Evolutionary conservation across 2,888 invertebrate genomes (phyloP).

Genomic region (Heliconius ismenius): DNA sequence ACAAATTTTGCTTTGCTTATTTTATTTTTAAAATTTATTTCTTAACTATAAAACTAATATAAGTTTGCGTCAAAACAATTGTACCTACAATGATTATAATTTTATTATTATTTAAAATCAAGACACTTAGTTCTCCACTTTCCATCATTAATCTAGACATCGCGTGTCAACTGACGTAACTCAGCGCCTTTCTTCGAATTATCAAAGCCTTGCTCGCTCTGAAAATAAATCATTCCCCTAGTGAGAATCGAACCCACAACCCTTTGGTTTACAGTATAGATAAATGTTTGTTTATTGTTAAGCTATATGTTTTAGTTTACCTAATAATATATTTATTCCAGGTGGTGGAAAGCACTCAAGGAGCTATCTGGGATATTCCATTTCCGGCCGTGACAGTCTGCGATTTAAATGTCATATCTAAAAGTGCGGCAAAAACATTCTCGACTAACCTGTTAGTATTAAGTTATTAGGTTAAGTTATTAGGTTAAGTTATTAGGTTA

Average conservation of each 20-base stretch:
- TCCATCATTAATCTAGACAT: background rate
- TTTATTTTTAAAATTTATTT: too few species aligned
- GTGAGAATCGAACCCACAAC: too few species aligned
- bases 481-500: too few species aligned
- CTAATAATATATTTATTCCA: constrained; percentile 47
- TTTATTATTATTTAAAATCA: too few species aligned
- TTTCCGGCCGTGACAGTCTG: constrained; percentile 86
- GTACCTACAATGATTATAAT: too few species aligned
- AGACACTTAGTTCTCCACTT: background rate
- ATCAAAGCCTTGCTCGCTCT: too few species aligned
- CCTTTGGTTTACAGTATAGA: background rate
- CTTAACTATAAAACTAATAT: too few species aligned
- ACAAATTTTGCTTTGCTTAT: too few species aligned
- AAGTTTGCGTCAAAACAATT: too few species aligned
- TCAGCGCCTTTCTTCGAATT: background rate
- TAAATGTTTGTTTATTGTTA: background rate
- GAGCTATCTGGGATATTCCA: constrained; percentile 84
- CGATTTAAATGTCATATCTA: constrained; percentile 82
- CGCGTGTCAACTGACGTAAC: background rate
- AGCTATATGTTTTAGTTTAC: background rate
- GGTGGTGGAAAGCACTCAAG: constrained; percentile 83
- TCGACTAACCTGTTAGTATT: constrained; percentile 76
- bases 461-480: too few species aligned
- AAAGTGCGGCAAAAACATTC: constrained; percentile 66
- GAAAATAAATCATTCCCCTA: background rate